phyloP scores from a whole-genome alignment of 2,888 invertebrate genomes.

The Seira sanloemensis region DNA sequence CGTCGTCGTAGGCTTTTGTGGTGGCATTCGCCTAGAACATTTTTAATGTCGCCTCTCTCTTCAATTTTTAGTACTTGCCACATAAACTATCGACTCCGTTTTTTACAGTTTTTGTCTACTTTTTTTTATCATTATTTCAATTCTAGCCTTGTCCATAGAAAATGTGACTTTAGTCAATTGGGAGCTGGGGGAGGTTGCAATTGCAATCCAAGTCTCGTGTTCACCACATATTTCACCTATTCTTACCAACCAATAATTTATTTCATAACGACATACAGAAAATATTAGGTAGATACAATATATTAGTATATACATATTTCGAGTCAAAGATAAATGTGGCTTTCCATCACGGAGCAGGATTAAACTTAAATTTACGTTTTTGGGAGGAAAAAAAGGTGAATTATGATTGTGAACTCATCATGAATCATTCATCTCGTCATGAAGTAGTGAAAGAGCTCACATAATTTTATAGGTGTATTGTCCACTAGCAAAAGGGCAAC shows the following conservation, averaged over 20 bases:
- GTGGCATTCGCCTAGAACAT: constrained; percentile 27
- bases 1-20: background rate
- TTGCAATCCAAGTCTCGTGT: too few species aligned
- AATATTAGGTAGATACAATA: background rate
- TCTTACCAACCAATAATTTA: background rate
- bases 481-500: constrained; percentile 21
- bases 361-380: background rate
- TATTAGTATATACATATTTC: too few species aligned
- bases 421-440: too few species aligned
- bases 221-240: background rate
- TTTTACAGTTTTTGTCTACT: too few species aligned
- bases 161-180: background rate
- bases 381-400: background rate
- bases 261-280: background rate
- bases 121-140: background rate
- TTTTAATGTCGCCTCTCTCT: constrained; percentile 17
- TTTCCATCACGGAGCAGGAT: background rate
- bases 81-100: background rate
- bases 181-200: background rate
- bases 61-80: background rate
- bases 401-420: background rate
- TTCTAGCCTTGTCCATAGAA: background rate
- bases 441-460: too few species aligned
- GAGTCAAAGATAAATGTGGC: constrained; percentile 4
- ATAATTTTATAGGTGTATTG: too few species aligned